Percentiles rank a stretch among this genome's conserved stretches.
Evolutionary conservation across 2,113 vertebrate species (phyloP).

Genomic region (Melierax canorus): DNA sequence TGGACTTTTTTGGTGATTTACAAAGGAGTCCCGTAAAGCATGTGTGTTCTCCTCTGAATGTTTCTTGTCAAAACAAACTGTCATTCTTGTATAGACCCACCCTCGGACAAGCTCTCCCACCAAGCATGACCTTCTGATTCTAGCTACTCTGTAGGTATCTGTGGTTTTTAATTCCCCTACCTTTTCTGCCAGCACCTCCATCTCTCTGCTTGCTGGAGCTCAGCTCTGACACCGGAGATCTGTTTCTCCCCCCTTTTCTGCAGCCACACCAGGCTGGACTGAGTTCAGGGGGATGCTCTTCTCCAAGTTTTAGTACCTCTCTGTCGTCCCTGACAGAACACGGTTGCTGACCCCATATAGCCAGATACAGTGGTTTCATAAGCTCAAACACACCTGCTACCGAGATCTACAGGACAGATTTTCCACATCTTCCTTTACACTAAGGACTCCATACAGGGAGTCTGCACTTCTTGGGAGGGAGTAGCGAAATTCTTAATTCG

Average conservation of each 20-base stretch:
- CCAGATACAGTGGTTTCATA: not conserved
- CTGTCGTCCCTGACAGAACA: not conserved
- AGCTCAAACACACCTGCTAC: not conserved
- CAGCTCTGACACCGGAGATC: not conserved
- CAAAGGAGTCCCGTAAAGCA: not conserved
- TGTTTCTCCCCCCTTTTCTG: not conserved
- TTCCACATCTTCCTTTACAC: not conserved
- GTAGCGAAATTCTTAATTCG: not conserved
- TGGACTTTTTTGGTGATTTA: not conserved
- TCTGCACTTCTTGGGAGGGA: not conserved
- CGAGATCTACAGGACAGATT: not conserved
- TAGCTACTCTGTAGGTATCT: not conserved
- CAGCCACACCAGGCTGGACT: not conserved
- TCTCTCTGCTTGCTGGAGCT: not conserved
- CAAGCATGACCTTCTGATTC: not conserved
- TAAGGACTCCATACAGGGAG: fast-evolving
- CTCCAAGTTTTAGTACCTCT: not conserved
- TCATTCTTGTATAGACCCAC: not conserved
- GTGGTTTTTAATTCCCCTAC: not conserved
- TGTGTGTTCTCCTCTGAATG: not conserved
- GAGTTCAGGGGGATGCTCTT: not conserved
- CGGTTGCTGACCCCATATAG: not conserved
- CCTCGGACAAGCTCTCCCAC: not conserved
- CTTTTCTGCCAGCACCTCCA: not conserved
- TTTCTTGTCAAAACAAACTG: not conserved